Base-by-base conservation (phyloP, 64 coral and sea anemone species). In the Hydrozoanthus tunicans region DNA sequence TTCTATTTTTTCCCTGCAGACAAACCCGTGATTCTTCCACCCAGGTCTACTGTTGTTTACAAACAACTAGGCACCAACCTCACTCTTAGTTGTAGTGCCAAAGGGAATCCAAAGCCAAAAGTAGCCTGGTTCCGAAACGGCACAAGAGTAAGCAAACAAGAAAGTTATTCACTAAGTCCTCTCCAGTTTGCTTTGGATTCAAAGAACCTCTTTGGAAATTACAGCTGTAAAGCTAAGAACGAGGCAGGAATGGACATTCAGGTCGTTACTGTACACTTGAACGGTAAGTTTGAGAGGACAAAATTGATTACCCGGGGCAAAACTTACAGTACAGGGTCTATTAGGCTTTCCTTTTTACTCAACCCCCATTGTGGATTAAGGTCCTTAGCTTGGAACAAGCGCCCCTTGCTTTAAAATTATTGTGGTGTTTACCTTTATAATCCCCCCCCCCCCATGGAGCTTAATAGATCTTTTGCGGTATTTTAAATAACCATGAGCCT, bases 141-240 rank as follows among this genome's bases (percentile, higher is more conserved):
- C 20, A 61, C n/a, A 59, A 11, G 1, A 56, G 53, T 73, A 27
- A 5, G 4, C 17, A 6, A 72, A 26, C n/a, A 88, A 17, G 56
- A 61, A 6, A 75, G 59, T 20, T 9, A 9, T 15, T 7, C 59
- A 20, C 12, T 20, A 7, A 75, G 11, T 43, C 4, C 27, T 51
- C 6, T 88, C 70, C 15, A 43, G 10, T 62, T 88, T 43, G 5
- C 24, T 73, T 53, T 88, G 6, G 14, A 56, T 6, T 73, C n/a
- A 75, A 62, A 17, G 54, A 56, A 75, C 0, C 56, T 51, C 23
- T 61, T 74, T 3, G 24, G 84, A 59, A 88, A 88, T 12, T 88
- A 88, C 53, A 75, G 56, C 57, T 88, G 84, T 54, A 56, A 88
- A 74, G 84, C 70, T 1, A 43, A 6, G 9, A 88, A 88, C 15